These are phyloP conservation scores for Callospermophilus lateralis DNA, from an alignment of 2,113 vertebrate species.

Conservation along the genomic window DNA sequence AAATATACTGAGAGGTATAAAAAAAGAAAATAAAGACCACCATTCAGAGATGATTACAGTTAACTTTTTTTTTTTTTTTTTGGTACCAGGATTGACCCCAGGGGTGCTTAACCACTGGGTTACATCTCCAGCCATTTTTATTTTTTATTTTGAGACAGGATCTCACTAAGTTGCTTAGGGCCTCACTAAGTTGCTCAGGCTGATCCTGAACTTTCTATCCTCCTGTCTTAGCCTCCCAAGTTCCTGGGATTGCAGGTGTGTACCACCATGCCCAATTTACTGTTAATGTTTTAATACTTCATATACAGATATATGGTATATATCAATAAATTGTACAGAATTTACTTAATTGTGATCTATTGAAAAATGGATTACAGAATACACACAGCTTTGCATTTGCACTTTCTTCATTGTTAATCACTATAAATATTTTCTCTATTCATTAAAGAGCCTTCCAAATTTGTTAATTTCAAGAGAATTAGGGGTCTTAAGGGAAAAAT, in stretches of 20 bases:
- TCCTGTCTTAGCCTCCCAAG: too few relatives aligned
- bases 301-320: background rate
- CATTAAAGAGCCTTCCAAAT: background rate
- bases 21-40: constrained; percentile 14
- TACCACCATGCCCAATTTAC: background rate
- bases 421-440: background rate
- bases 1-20: background rate
- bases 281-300: background rate
- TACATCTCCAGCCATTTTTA: too few relatives aligned
- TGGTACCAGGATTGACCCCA: too few relatives aligned
- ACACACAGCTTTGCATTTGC: background rate
- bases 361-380: background rate
- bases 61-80: background rate
- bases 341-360: background rate
- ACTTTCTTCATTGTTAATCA: constrained; percentile 26
- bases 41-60: background rate
- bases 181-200: too few relatives aligned
- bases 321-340: background rate
- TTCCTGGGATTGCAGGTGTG: too few relatives aligned
- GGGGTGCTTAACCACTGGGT: too few relatives aligned
- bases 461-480: background rate
- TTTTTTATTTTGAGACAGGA: too few relatives aligned
- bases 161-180: too few relatives aligned
- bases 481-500: background rate
- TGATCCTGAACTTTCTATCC: too few relatives aligned